Conservation (phyloP, 1,140 invertebrate genomes). For the Cotesia chilonis region DNA sequence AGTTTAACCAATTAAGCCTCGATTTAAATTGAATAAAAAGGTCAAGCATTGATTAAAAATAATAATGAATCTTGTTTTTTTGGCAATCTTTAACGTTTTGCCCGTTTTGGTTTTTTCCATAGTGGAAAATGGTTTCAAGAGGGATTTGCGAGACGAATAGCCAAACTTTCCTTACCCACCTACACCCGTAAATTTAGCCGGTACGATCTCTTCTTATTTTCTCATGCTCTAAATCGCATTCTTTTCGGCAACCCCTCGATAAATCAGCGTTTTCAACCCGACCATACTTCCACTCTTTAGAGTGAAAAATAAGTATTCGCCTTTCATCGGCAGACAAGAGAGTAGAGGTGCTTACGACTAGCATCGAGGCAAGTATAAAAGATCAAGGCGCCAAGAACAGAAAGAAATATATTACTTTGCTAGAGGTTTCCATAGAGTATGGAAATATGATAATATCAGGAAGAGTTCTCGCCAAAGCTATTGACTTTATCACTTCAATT, state of each 20-base stretch:
- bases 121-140: conserved; percentile 29
- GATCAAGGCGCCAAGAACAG: conserved; percentile 25
- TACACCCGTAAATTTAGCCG: conserved; percentile 24
- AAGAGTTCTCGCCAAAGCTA: background rate
- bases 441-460: conserved; percentile 15
- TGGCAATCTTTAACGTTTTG: background rate
- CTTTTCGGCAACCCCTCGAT: conserved; percentile 39
- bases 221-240: conserved; percentile 36
- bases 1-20: conserved; percentile 24
- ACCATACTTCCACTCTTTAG: conserved; percentile 8
- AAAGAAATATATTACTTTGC: conserved; percentile 21
- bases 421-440: conserved; percentile 24
- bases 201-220: conserved; percentile 10
- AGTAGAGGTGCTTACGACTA: conserved; percentile 10
- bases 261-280: conserved; percentile 36
- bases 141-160: conserved; percentile 29
- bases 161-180: conserved; percentile 23
- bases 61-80: conserved; percentile 6
- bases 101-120: conserved; percentile 17
- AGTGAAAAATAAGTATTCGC: conserved; percentile 33
- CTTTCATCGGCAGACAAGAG: conserved; percentile 37
- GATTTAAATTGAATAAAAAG: conserved; percentile 13
- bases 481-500: background rate
- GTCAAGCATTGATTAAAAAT: conserved; percentile 12
- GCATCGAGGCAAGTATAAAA: conserved; percentile 19